A percentile compares a stretch with the other conserved stretches of the same genome.
Conservation (phyloP, 1,140 invertebrate species). For the Adoxophyes honmai region DNA sequence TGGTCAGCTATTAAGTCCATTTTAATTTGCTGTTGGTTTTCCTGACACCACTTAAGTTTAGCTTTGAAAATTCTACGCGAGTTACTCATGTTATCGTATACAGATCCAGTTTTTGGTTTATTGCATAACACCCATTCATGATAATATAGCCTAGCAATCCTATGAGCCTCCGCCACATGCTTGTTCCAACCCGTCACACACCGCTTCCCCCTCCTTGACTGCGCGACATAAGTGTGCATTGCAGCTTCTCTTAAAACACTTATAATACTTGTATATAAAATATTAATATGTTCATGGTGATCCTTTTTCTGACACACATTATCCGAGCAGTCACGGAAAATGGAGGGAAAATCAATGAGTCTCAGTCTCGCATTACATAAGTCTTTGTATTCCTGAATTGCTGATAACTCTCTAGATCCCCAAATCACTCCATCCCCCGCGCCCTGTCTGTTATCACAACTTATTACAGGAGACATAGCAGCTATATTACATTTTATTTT, state of each 20-base stretch:
- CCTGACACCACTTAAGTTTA: conserved; percentile 14
- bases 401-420: background rate
- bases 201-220: background rate
- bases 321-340: no score
- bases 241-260: background rate
- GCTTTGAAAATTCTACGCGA: background rate
- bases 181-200: conserved; percentile 6
- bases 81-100: background rate
- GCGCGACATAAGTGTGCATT: background rate
- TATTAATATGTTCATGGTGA: background rate
- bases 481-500: no score
- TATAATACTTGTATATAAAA: background rate
- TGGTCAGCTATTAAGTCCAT: conserved; percentile 1
- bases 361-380: no score
- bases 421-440: background rate
- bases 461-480: no score
- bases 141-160: background rate
- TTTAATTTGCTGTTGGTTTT: background rate
- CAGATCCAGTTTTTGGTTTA: conserved; percentile 1
- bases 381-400: background rate
- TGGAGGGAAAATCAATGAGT: no score
- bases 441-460: background rate
- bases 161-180: no score
- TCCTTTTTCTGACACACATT: no score
- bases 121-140: background rate